Percentiles rank a stretch among this genome's conserved stretches.
phyloP scores from a whole-genome alignment of 2,888 invertebrate genomes.

The Melanostoma scalare region DNA sequence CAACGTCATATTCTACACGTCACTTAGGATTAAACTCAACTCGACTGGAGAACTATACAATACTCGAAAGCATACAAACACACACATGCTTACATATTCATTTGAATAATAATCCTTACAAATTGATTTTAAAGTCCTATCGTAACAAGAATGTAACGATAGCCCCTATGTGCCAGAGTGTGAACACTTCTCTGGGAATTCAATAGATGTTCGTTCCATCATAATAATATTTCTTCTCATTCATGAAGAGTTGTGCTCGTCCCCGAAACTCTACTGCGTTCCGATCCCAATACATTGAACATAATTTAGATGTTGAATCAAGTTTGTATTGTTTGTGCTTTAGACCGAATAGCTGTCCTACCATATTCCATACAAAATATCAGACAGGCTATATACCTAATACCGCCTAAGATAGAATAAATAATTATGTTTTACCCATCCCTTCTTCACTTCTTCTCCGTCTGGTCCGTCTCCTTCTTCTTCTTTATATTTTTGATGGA shows the following conservation, averaged over 20 bases:
- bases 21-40: slow-evolving; percentile 56
- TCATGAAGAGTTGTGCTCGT: background rate
- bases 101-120: slow-evolving; percentile 66
- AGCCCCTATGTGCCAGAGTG: slow-evolving; percentile 36
- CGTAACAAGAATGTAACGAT: slow-evolving; percentile 57
- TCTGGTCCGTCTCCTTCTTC: background rate
- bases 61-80: background rate
- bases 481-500: slow-evolving; percentile 12
- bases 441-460: no score
- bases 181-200: slow-evolving; percentile 44
- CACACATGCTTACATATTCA: slow-evolving; percentile 23
- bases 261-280: background rate
- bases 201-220: slow-evolving; percentile 5
- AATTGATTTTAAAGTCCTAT: slow-evolving; percentile 70
- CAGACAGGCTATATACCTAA: slow-evolving; percentile 26
- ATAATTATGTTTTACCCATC: slow-evolving; percentile 51
- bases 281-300: slow-evolving; percentile 32
- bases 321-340: slow-evolving; percentile 40
- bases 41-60: slow-evolving; percentile 49
- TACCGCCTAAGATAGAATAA: slow-evolving; percentile 33
- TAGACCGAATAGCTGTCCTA: slow-evolving; percentile 12
- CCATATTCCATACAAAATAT: background rate
- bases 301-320: slow-evolving; percentile 56
- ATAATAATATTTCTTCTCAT: slow-evolving; percentile 7
- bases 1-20: slow-evolving; percentile 52